Conservation (phyloP, 2,113 vertebrate genomes). For the Tor tambroides region DNA sequence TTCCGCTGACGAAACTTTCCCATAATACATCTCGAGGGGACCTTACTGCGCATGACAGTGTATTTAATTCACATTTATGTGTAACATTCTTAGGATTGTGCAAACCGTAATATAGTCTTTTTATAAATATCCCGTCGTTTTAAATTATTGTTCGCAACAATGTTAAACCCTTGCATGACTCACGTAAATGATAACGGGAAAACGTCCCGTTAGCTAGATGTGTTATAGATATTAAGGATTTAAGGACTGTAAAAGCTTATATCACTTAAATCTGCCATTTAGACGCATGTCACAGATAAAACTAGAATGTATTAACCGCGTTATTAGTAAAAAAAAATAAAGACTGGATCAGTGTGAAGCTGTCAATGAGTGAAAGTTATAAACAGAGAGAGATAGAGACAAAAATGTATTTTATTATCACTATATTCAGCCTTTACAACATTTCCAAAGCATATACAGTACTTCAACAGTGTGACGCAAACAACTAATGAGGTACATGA, state of each 20-base stretch:
- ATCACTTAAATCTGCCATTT: neutral
- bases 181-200: neutral
- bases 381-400: too few species aligned
- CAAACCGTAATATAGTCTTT: neutral
- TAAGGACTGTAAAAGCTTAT: neutral
- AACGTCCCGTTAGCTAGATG: neutral
- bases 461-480: neutral
- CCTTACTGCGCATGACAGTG: constrained; percentile 19
- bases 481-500: neutral
- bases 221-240: neutral
- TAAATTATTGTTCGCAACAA: neutral
- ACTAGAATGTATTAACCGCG: neutral
- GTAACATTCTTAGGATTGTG: neutral
- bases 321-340: neutral
- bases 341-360: neutral
- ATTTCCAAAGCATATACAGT: neutral
- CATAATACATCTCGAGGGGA: constrained; percentile 12
- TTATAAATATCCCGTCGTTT: neutral
- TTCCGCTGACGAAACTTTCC: constrained; percentile 25
- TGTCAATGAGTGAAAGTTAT: neutral
- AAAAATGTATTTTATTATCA: neutral
- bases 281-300: neutral
- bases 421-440: neutral
- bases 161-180: neutral
- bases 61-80: constrained; percentile 11